Base-by-base conservation (phyloP, 2,888 invertebrate species). In the Eumacrocentrus americanus region DNA sequence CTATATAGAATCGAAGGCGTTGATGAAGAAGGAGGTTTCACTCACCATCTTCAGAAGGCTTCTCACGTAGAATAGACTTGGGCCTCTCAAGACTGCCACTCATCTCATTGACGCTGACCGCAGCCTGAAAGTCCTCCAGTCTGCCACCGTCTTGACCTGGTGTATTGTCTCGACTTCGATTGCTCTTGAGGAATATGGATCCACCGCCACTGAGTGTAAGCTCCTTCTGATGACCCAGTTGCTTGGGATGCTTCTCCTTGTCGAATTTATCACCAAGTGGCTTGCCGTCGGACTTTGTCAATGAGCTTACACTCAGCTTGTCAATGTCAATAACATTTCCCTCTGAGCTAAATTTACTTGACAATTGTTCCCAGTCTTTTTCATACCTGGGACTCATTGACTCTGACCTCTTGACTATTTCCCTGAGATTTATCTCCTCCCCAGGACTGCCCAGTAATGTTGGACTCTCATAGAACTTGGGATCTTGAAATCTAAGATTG, bases 101-200 rank as follows among this genome's bases (percentile, higher is more conserved):
- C 7, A 51, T 38, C 23, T 59, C 52, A 11, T 20, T 12, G 12
- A 38, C 51, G 22, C 11, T 20, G 16, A 14, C 25, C 7, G 64
- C 25, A 18, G 22, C 40, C n/a, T 68, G 67, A 35, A 74, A 74
- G 20, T 77, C 78, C 0, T 77, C 78, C 3, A 75, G 53, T 40
- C 67, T 75, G 2, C 37, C 65, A 1, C 65, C 72, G 5, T 79
- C 79, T 12, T 73, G 73, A 50, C 71, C 71, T 0, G 80, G 78
- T 0, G 79, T 78, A n/a, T 66, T 70, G 4, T 80, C 80, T 9
- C 77, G 72, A 58, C 77, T 81, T 34, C 75, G 69, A 60, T 79
- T 80, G 60, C 78, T 79, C 73, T 88, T 89, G 5, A 89, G 79
- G 70, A 88, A 89, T 83, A 88, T 87, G 3, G 85, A 81, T 1